Evolutionary conservation across 2,113 vertebrate species (phyloP).

Genomic region (Hippoglossus stenolepis): DNA sequence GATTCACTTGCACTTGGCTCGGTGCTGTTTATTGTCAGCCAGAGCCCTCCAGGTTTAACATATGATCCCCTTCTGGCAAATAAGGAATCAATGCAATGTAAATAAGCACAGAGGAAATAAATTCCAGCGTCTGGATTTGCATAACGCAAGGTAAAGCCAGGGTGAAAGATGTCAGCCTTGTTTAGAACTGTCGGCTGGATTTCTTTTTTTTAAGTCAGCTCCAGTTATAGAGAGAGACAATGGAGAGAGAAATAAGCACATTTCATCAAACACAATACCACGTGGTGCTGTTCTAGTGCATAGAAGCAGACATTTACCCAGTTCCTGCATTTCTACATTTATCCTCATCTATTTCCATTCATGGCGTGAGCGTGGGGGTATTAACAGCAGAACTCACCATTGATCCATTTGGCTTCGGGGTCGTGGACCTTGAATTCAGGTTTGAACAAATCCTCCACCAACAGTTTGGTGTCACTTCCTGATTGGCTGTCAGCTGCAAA

Average conservation of each 20-base stretch:
- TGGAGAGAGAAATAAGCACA: conserved; percentile 5
- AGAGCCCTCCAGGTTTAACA: conserved; percentile 44
- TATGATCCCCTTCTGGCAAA: conserved; percentile 57
- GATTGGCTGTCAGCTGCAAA: conserved; percentile 87
- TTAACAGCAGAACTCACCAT: conserved; percentile 82
- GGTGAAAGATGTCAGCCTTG: conserved; percentile 38
- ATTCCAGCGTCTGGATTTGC: conserved; percentile 31
- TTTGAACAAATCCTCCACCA: conserved; percentile 94
- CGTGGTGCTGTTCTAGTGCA: too few relatives aligned
- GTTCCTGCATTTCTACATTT: neutral
- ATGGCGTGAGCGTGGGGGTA: neutral
- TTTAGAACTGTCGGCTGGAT: conserved; percentile 16
- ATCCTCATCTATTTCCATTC: neutral
- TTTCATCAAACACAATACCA: neutral
- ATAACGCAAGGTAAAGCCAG: conserved; percentile 31
- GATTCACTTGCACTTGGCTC: conserved; percentile 54
- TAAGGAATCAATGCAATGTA: conserved; percentile 59
- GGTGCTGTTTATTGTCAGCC: conserved; percentile 55
- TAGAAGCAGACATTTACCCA: neutral
- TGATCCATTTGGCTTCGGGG: conserved; percentile 95
- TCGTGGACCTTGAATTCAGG: conserved; percentile 90
- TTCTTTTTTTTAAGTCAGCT: neutral
- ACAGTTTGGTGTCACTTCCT: conserved; percentile 91
- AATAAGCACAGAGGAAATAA: conserved; percentile 49
- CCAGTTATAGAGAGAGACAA: conserved; percentile 36